These are phyloP conservation scores for Mechanitis mazaeus DNA, from an alignment of 2,888 invertebrate species.

Conservation along the genomic window DNA sequence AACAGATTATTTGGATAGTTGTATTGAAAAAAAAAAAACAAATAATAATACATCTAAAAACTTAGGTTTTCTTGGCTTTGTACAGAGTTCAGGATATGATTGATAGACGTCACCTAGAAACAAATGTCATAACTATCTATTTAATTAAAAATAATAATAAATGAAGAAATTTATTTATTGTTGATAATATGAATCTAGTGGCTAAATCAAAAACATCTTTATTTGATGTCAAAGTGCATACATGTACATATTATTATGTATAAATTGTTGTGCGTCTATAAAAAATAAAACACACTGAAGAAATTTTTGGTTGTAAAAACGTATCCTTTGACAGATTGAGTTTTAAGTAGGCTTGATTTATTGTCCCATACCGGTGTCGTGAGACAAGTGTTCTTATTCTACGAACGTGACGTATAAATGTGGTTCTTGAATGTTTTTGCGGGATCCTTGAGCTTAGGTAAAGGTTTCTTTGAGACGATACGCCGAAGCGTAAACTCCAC, in stretches of 20 bases:
- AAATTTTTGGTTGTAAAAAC: constrained; percentile 18
- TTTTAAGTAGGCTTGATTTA: constrained; percentile 71
- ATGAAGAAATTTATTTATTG: too few species aligned
- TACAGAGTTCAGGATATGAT: too few species aligned
- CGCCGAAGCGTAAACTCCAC: constrained; percentile 3
- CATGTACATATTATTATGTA: neutral
- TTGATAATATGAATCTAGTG: too few species aligned
- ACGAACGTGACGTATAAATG: constrained; percentile 50
- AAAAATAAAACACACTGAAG: neutral
- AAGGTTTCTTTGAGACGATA: constrained; percentile 6
- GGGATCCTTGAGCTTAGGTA: constrained; percentile 24
- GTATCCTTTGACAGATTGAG: constrained; percentile 37
- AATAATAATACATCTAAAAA: too few species aligned
- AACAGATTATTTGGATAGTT: too few species aligned
- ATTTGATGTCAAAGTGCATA: neutral
- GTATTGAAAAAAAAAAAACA: too few species aligned
- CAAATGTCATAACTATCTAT: too few species aligned
- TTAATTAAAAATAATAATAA: too few species aligned
- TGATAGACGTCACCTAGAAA: too few species aligned
- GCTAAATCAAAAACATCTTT: too few species aligned
- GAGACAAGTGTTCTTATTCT: constrained; percentile 58
- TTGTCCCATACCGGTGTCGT: constrained; percentile 51
- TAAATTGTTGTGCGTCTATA: neutral
- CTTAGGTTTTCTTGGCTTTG: too few species aligned
- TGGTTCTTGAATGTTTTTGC: constrained; percentile 39